These are phyloP conservation scores for Leptinotarsa peninsularis DNA, from an alignment of 2,888 invertebrate genomes.

Conservation along the genomic window DNA sequence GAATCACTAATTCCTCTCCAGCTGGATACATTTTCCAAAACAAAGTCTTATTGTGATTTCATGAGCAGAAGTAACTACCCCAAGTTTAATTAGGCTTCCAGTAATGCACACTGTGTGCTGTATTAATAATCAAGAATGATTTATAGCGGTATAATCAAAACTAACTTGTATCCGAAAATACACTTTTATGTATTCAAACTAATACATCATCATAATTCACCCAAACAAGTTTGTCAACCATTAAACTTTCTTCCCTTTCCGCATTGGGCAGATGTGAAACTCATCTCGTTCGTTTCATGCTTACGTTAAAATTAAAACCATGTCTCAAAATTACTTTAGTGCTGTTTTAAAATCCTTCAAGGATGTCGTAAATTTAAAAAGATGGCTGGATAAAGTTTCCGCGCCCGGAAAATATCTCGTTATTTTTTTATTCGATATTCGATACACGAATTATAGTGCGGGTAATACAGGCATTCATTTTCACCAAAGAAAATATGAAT, in stretches of 20 bases:
- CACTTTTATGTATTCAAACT: slow-evolving; percentile 57
- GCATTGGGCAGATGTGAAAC: slow-evolving; percentile 55
- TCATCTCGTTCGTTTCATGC: slow-evolving; percentile 51
- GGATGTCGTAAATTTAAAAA: slow-evolving; percentile 66
- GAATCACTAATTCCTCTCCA: no score
- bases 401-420: slow-evolving; percentile 59
- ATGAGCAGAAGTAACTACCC: slow-evolving; percentile 27
- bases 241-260: slow-evolving; percentile 55
- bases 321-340: slow-evolving; percentile 66
- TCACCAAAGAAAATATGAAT: no score
- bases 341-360: slow-evolving; percentile 65
- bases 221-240: slow-evolving; percentile 55
- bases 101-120: slow-evolving; percentile 34
- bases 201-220: slow-evolving; percentile 59
- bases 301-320: slow-evolving; percentile 66
- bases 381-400: slow-evolving; percentile 64
- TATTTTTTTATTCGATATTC: slow-evolving; percentile 45
- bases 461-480: background rate
- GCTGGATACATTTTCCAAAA: no score
- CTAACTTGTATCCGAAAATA: slow-evolving; percentile 55
- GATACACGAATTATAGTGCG: slow-evolving; percentile 34
- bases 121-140: slow-evolving; percentile 52
- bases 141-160: slow-evolving; percentile 56
- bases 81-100: slow-evolving; percentile 39
- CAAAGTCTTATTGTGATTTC: background rate